phyloP scores from a whole-genome alignment of 2,797 vertebrate species.

The Micrastur ruficollis region DNA sequence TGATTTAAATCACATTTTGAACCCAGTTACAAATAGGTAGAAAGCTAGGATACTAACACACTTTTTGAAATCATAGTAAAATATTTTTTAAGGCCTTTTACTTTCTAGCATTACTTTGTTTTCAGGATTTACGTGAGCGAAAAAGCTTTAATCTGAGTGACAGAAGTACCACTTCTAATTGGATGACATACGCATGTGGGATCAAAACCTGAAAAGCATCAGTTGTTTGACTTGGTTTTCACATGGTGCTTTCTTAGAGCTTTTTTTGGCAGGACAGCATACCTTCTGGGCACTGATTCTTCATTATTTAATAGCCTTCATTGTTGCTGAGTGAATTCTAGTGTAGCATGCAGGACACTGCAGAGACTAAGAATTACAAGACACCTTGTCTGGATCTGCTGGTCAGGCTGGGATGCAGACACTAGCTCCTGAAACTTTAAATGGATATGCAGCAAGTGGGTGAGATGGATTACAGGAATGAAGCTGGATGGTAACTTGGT shows the following conservation, averaged over 20 bases:
- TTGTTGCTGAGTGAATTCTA: not conserved
- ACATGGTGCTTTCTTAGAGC: not conserved
- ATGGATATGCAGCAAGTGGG: not conserved
- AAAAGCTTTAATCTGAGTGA: not conserved
- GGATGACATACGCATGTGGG: not conserved
- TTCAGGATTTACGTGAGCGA: not conserved
- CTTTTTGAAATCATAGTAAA: not conserved
- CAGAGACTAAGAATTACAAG: not conserved
- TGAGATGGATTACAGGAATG: not conserved
- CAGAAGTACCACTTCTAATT: not conserved
- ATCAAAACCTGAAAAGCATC: not conserved
- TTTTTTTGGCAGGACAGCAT: not conserved
- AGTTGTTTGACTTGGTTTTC: not conserved
- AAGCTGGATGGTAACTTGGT: not conserved
- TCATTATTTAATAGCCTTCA: not conserved
- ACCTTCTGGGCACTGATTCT: not conserved
- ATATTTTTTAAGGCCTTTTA: not conserved
- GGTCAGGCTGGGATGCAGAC: not conserved
- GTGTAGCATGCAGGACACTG: not conserved
- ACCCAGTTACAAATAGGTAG: not conserved
- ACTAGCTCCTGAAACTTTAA: not conserved
- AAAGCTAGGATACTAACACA: not conserved
- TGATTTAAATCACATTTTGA: not conserved
- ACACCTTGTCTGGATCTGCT: not conserved
- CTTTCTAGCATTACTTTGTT: not conserved